phyloP scores from a whole-genome alignment of 2,888 invertebrate genomes.

The Caradrina kadenii region DNA sequence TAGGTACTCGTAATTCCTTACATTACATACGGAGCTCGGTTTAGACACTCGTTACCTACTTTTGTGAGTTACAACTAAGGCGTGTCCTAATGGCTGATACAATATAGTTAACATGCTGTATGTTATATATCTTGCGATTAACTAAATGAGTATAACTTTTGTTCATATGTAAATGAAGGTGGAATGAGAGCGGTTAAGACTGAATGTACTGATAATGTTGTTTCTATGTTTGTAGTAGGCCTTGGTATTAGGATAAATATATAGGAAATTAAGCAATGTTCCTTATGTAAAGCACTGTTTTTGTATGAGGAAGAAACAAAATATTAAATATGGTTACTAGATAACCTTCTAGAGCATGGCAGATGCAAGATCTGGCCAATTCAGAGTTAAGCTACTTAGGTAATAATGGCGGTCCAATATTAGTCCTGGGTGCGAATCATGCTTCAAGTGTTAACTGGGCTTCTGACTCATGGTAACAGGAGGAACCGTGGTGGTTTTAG shows the following conservation, averaged over 20 bases:
- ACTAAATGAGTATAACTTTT: slow-evolving; percentile 31
- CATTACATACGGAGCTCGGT: slow-evolving; percentile 47
- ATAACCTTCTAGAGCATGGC: not conserved
- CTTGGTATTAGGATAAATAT: slow-evolving; percentile 3
- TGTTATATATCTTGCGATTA: slow-evolving; percentile 38
- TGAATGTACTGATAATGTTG: slow-evolving; percentile 1
- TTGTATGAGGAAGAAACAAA: not conserved
- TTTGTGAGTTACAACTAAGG: slow-evolving; percentile 59
- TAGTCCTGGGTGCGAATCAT: no score
- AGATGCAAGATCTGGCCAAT: not conserved
- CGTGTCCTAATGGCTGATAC: slow-evolving; percentile 55
- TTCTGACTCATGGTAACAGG: no score
- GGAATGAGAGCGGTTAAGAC: slow-evolving; percentile 3
- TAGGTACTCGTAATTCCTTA: slow-evolving; percentile 44
- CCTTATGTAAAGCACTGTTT: no score
- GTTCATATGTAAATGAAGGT: slow-evolving; percentile 26
- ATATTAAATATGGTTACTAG: not conserved
- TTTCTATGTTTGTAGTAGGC: slow-evolving; percentile 3
- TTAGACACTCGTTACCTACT: slow-evolving; percentile 53
- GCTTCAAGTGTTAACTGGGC: no score
- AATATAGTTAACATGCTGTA: slow-evolving; percentile 55
- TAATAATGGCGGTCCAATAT: no score
- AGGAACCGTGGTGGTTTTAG: no score
- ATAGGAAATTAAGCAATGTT: not conserved
- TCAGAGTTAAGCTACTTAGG: not conserved